Percentiles rank a stretch among this genome's conserved stretches.
These are phyloP conservation scores for Neotoma lepida DNA, from an alignment of 2,113 vertebrate genomes.

Conservation along the genomic window DNA sequence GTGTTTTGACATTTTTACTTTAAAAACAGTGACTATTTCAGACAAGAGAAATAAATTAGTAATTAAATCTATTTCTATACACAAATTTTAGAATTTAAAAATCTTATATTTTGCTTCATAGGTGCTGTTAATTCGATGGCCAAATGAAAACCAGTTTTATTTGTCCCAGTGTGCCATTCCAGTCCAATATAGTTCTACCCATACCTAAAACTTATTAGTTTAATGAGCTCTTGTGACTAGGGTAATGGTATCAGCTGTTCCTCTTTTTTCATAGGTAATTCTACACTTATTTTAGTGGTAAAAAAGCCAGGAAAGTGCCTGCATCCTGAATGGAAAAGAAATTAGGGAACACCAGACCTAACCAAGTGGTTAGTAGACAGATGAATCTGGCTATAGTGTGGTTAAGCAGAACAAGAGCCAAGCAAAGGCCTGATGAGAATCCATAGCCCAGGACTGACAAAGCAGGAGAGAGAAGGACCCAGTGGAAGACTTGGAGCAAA, in stretches of 20 bases:
- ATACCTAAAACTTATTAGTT: background rate
- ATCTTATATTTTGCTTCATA: background rate
- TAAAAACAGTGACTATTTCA: background rate
- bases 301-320: background rate
- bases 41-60: background rate
- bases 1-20: background rate
- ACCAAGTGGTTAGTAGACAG: background rate
- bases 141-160: conserved; percentile 13
- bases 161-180: background rate
- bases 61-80: background rate
- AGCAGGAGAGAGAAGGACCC: rapidly evolving
- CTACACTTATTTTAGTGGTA: background rate
- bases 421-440: background rate
- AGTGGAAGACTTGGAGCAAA: background rate
- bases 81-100: background rate
- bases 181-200: background rate
- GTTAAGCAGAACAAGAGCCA: background rate
- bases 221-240: background rate
- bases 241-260: background rate
- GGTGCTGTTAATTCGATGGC: background rate
- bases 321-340: background rate
- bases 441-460: background rate
- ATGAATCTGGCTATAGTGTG: background rate
- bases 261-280: background rate
- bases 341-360: background rate